Conservation (phyloP, 1,140 invertebrate genomes). For the Diorhabda sublineata region DNA sequence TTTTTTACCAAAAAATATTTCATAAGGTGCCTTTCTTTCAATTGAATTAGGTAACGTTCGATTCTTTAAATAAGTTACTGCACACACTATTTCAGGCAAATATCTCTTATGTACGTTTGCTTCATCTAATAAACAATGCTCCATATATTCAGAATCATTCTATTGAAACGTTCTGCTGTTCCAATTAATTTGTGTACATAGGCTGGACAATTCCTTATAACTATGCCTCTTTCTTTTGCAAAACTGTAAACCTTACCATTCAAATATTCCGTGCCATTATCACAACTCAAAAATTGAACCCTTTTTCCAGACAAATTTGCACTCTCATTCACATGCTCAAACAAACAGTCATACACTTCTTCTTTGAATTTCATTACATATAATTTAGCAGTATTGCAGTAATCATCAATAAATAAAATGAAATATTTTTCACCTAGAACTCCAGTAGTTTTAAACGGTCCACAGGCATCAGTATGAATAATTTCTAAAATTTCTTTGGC, state of each 20-base stretch:
- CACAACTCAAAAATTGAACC: constrained; percentile 43
- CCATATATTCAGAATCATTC: constrained; percentile 30
- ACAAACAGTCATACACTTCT: constrained; percentile 35
- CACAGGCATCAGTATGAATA: constrained; percentile 45
- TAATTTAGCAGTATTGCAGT: constrained; percentile 42
- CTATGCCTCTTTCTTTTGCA: constrained; percentile 35
- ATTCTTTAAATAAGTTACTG: constrained; percentile 41
- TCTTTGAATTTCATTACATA: constrained; percentile 42
- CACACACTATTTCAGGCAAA: constrained; percentile 39
- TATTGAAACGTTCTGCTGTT: constrained; percentile 44
- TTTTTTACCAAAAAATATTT: no score
- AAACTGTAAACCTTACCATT: constrained; percentile 30
- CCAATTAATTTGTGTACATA: constrained; percentile 43
- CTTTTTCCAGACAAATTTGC: constrained; percentile 37
- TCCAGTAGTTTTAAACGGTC: constrained; percentile 40
- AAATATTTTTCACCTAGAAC: constrained; percentile 37
- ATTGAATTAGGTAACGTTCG: constrained; percentile 16
- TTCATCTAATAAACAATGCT: constrained; percentile 34
- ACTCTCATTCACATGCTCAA: constrained; percentile 29
- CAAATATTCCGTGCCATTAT: constrained; percentile 47
- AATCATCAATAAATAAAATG: constrained; percentile 40
- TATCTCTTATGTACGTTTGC: constrained; percentile 36
- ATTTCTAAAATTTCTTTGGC: constrained; percentile 36
- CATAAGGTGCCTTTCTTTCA: background rate
- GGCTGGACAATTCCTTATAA: constrained; percentile 41